Evolutionary conservation across 30 jellyfish, hydroid and myxozoan species (phyloP).

Genomic region (Catostylus mosaicus): DNA sequence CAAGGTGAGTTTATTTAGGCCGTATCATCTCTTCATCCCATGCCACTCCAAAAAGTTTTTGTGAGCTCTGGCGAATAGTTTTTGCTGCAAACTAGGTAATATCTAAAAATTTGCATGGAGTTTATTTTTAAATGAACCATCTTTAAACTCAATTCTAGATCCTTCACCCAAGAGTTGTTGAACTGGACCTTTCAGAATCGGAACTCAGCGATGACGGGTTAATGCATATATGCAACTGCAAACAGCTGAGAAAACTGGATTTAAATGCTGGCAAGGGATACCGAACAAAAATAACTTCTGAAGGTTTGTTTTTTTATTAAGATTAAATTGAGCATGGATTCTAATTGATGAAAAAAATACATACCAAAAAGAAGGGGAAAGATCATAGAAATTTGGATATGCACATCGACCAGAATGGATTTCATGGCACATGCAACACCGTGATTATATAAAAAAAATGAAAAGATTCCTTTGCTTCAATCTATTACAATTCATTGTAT

Average conservation of each 20-base stretch:
- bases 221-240: constrained; percentile 25
- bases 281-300: constrained; percentile 45
- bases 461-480: no score
- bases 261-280: constrained; percentile 55
- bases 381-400: no score
- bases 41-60: background rate
- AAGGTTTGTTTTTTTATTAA: constrained; percentile 16
- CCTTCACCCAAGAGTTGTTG: constrained; percentile 46
- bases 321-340: no score
- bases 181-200: constrained; percentile 67
- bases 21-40: background rate
- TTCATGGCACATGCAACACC: no score
- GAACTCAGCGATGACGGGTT: constrained; percentile 61
- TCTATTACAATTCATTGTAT: no score
- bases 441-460: no score
- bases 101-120: no score
- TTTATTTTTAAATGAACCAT: background rate
- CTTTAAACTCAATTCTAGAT: constrained; percentile 15
- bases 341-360: no score
- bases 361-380: no score
- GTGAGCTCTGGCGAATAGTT: no score
- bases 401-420: no score
- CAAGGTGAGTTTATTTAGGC: constrained; percentile 9
- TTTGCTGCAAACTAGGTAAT: no score
- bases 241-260: constrained; percentile 47